Evolutionary conservation across 2,797 vertebrate species (phyloP).

Genomic region (Chrosomus eos): DNA sequence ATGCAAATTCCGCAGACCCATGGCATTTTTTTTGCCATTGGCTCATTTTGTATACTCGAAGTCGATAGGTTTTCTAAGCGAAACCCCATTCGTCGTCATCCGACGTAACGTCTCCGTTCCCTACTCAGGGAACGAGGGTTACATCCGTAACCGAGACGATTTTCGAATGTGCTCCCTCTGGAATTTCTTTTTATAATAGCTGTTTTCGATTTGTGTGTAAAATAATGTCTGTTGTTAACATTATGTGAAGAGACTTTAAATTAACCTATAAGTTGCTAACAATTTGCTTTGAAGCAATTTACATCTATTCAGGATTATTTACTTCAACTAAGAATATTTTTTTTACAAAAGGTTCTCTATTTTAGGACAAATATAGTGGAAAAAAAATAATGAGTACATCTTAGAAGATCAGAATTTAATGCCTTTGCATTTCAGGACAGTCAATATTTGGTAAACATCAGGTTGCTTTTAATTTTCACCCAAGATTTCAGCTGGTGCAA

Average conservation of each 20-base stretch:
- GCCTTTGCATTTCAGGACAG: background rate
- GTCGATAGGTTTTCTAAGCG: too few relatives aligned
- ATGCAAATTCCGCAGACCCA: too few relatives aligned
- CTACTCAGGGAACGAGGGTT: too few relatives aligned
- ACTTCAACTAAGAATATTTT: background rate
- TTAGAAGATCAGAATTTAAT: background rate
- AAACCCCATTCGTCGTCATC: too few relatives aligned
- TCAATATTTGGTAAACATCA: constrained; percentile 7
- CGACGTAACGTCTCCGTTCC: too few relatives aligned
- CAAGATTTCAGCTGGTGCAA: background rate
- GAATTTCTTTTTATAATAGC: background rate
- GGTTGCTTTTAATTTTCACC: constrained; percentile 9
- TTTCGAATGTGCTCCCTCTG: background rate
- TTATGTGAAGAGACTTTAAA: background rate
- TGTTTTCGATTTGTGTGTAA: background rate
- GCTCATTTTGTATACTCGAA: too few relatives aligned
- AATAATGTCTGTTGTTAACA: background rate
- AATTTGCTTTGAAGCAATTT: background rate
- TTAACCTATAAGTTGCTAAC: background rate
- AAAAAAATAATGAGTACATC: background rate
- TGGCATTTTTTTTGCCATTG: too few relatives aligned
- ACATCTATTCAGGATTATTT: background rate
- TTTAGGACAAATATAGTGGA: background rate
- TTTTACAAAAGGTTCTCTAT: background rate
- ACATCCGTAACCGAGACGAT: too few relatives aligned